Percentiles rank a stretch among this genome's conserved stretches.
Conservation (phyloP, 2,113 vertebrate genomes). For the Patagioenas fasciata region DNA sequence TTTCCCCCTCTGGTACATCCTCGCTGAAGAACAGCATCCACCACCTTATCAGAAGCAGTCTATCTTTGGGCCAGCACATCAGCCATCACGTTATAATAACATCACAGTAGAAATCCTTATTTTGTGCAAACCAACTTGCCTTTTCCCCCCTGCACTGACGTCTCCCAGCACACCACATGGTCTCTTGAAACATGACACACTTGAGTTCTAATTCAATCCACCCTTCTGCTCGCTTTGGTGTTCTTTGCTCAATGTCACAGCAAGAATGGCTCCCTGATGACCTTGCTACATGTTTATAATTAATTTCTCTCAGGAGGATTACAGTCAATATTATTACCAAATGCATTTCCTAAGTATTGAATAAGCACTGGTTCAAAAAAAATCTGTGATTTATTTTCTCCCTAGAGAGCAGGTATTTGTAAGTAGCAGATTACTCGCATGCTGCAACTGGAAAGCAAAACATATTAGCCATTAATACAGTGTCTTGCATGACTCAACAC, state of each 20-base stretch:
- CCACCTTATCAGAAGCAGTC: not conserved
- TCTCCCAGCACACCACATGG: not conserved
- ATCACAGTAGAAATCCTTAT: not conserved
- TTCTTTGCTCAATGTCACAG: conserved; percentile 51
- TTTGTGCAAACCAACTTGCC: not conserved
- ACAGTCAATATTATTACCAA: conserved; percentile 60
- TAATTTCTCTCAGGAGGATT: conserved; percentile 54
- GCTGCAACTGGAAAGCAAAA: conserved; percentile 60
- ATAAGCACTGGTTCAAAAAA: conserved; percentile 32
- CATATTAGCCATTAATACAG: conserved; percentile 39
- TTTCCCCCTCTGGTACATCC: too few species aligned
- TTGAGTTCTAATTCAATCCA: not conserved
- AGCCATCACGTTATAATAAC: rapidly evolving
- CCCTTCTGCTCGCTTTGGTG: not conserved
- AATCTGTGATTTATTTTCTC: conserved; percentile 28
- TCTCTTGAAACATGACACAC: rapidly evolving
- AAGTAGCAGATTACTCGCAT: conserved; percentile 55
- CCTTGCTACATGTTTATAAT: conserved; percentile 53
- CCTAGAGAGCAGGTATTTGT: conserved; percentile 45
- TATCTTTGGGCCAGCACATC: not conserved
- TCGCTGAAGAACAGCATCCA: not conserved
- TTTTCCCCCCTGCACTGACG: rapidly evolving
- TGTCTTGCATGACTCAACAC: not conserved
- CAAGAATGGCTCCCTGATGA: conserved; percentile 35
- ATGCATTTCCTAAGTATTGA: conserved; percentile 31